Conservation (phyloP, 2,797 vertebrate genomes). For the Tapera naevia region DNA sequence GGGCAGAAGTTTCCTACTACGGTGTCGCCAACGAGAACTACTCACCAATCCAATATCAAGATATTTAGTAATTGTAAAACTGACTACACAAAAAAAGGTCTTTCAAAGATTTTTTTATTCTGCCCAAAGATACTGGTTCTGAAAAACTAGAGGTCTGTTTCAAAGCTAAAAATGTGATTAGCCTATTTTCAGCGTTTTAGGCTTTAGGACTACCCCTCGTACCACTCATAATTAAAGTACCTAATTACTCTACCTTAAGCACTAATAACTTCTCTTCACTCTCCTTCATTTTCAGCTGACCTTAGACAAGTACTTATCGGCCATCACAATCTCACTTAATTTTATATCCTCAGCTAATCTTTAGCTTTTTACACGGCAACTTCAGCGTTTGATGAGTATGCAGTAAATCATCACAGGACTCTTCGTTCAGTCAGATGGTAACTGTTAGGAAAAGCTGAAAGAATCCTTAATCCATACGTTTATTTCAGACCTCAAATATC, state of each 20-base stretch:
- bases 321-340: slow-evolving; percentile 59
- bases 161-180: neutral
- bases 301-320: slow-evolving; percentile 49
- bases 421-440: slow-evolving; percentile 66
- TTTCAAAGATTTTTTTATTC: neutral
- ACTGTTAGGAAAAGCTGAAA: slow-evolving; percentile 71
- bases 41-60: neutral
- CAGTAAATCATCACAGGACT: slow-evolving; percentile 64
- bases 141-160: neutral
- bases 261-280: slow-evolving; percentile 15
- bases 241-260: slow-evolving; percentile 6
- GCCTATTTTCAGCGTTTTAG: neutral
- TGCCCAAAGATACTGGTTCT: neutral
- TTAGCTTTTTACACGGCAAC: slow-evolving; percentile 59
- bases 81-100: neutral
- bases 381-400: slow-evolving; percentile 57
- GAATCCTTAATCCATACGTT: slow-evolving; percentile 64
- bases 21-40: neutral
- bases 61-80: neutral
- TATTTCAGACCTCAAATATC: slow-evolving; percentile 65
- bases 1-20: neutral
- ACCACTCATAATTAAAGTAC: neutral
- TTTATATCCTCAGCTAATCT: slow-evolving; percentile 58
- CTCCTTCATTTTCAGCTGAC: slow-evolving; percentile 33
- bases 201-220: neutral